phyloP scores from a whole-genome alignment of 2,113 vertebrate genomes.

The Acanthochromis polyacanthus region DNA sequence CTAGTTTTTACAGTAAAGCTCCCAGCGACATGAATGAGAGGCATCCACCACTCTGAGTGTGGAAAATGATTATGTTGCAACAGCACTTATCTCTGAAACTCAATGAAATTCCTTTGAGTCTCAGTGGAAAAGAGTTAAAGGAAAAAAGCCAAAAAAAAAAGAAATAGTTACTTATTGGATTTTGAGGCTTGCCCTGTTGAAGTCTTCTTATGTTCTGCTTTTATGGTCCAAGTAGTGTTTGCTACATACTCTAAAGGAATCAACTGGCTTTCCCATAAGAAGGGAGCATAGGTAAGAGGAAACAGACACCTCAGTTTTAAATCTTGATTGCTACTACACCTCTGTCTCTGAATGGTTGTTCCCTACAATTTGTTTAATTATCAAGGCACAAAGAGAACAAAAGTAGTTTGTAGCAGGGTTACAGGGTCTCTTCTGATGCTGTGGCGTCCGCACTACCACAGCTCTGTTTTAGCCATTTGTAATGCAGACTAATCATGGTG shows the following conservation, averaged over 20 bases:
- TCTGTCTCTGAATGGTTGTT: not conserved
- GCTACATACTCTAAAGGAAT: not conserved
- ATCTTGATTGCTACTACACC: not conserved
- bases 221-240: not conserved
- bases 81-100: conserved; percentile 25
- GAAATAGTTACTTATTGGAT: conserved; percentile 6
- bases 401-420: conserved; percentile 1
- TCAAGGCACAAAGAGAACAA: conserved; percentile 26
- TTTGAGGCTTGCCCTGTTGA: conserved; percentile 13
- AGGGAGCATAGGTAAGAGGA: not conserved
- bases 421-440: conserved; percentile 34
- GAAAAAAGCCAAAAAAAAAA: not conserved
- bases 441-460: conserved; percentile 44
- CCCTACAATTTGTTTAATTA: not conserved
- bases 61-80: conserved; percentile 34
- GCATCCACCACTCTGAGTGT: not conserved
- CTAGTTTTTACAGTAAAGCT: conserved; percentile 14
- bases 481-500: conserved; percentile 75
- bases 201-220: conserved; percentile 14
- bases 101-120: conserved; percentile 35
- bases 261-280: not conserved
- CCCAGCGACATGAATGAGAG: conserved; percentile 18
- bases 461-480: conserved; percentile 77
- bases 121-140: conserved; percentile 9
- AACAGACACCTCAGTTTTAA: no score